Evolutionary conservation across 1,140 invertebrate genomes (phyloP), one percentile per base, ranked within the genome.

Genomic region (Holcopasites calliopsidis): DNA sequence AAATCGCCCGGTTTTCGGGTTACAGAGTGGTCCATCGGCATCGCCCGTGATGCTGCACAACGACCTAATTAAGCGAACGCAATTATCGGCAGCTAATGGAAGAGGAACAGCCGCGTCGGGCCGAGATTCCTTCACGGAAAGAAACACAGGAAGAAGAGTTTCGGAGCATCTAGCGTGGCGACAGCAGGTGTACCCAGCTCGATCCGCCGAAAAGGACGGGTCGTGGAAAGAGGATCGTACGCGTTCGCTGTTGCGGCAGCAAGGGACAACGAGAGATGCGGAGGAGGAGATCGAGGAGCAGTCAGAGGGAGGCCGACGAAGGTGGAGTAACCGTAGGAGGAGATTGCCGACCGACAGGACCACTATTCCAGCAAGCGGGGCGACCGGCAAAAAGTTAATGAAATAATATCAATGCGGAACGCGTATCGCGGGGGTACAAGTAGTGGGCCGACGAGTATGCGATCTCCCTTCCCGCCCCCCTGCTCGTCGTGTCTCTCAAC

Each of bases 351-450:
- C 64, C 84, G 75, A 84, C 82, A 74, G 75, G 80, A 83, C 84
- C 87, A 85, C 88, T 84, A 80, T 80, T 74, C 74, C 82, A 84
- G 83, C 81, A 80, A 83, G 58, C 81, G 57, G 47, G 66, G 82
- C 82, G 83, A 82, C 76, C 74, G 60, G 83, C 82, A 91, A 91
- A 91, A 91, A 90, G 87, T 88, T 91, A 91, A 91, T 91, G 90
- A 91, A 91, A 91, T 90, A 90, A 91, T 91, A 91, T 90, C 87
- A 88, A 91, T 91, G 89, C 90, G 83, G 84, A 87, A 86, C 89
- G 89, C 89, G 90, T 90, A 90, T 91, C 87, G 85, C 85, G 88
- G 89, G 88, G 85, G 86, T 89, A 89, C 88, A 88, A 89, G 85
- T 87, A 89, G 82, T 89, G 86, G 89, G 87, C 87, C 88, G 86